Evolutionary conservation across 2,113 vertebrate genomes (phyloP).

Genomic region (Siniperca chuatsi): DNA sequence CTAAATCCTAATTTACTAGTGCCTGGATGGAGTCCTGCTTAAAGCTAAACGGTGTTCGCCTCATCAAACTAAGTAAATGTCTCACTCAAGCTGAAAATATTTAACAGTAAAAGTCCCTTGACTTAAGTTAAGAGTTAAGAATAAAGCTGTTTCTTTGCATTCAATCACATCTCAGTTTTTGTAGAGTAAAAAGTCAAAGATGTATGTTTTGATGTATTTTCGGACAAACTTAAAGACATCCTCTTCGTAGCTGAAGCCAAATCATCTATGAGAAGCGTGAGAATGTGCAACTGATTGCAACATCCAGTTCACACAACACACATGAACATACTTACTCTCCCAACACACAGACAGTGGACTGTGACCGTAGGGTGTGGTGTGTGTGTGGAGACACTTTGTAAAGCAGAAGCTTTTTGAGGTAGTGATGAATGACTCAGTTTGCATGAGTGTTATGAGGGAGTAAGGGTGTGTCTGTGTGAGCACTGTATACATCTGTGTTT

Average conservation of each 20-base stretch:
- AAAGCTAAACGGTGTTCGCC: background rate
- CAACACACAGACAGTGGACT: slow-evolving; percentile 31
- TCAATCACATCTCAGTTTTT: background rate
- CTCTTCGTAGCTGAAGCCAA: slow-evolving; percentile 24
- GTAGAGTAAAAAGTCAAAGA: background rate
- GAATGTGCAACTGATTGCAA: slow-evolving; percentile 35
- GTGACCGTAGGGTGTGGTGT: slow-evolving; percentile 61
- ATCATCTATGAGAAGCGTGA: slow-evolving; percentile 16
- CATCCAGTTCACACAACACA: slow-evolving; percentile 46
- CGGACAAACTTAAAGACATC: slow-evolving; percentile 7
- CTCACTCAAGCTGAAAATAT: slow-evolving; percentile 3
- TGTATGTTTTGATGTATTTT: slow-evolving; percentile 19
- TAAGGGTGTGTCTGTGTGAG: slow-evolving; percentile 29
- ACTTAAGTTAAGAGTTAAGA: background rate
- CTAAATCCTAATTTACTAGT: background rate
- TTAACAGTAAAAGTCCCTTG: background rate
- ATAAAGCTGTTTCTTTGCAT: background rate
- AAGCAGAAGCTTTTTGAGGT: slow-evolving; percentile 53
- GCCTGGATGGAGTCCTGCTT: background rate
- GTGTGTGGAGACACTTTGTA: slow-evolving; percentile 31
- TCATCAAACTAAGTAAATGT: background rate
- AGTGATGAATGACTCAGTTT: slow-evolving; percentile 44
- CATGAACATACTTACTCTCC: slow-evolving; percentile 5
- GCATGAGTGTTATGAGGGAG: slow-evolving; percentile 32
- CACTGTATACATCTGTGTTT: slow-evolving; percentile 33